Percentiles rank a stretch among this genome's conserved stretches.
These are phyloP conservation scores for Eriosoma lanigerum DNA, from an alignment of 1,140 invertebrate species.

Conservation along the genomic window DNA sequence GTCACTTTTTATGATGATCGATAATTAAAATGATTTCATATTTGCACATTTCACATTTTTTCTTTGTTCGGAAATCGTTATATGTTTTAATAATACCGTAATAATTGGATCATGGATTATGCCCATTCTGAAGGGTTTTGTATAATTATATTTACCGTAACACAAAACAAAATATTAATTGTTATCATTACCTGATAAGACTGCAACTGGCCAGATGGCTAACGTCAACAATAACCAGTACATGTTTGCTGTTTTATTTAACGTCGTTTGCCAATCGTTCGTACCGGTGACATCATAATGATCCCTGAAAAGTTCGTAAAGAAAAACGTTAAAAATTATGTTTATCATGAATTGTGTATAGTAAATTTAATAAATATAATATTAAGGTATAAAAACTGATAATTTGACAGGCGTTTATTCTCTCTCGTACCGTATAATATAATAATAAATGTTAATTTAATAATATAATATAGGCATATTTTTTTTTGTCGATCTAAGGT, in stretches of 20 bases:
- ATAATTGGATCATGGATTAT: too few relatives aligned
- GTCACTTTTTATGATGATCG: too few relatives aligned
- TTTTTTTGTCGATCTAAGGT: not conserved
- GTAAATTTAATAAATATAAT: not conserved
- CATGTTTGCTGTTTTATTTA: conserved; percentile 12
- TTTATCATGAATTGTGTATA: not conserved
- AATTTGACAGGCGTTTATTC: not conserved
- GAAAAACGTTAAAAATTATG: not conserved
- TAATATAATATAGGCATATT: too few relatives aligned
- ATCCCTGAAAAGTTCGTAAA: conserved; percentile 1
- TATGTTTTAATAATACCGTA: too few relatives aligned
- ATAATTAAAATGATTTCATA: too few relatives aligned
- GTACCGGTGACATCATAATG: not conserved
- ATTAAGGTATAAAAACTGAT: not conserved
- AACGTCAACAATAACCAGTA: conserved; percentile 6
- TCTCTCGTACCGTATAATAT: not conserved
- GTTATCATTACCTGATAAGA: conserved; percentile 20
- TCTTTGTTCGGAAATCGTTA: too few relatives aligned
- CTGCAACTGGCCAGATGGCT: conserved; percentile 17
- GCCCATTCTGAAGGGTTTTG: too few relatives aligned
- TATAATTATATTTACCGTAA: too few relatives aligned
- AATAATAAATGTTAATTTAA: not conserved
- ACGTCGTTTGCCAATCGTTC: not conserved
- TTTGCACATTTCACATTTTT: too few relatives aligned
- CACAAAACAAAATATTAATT: not conserved